Evolutionary conservation across 2,113 vertebrate species (phyloP).

Genomic region (Bubo bubo): DNA sequence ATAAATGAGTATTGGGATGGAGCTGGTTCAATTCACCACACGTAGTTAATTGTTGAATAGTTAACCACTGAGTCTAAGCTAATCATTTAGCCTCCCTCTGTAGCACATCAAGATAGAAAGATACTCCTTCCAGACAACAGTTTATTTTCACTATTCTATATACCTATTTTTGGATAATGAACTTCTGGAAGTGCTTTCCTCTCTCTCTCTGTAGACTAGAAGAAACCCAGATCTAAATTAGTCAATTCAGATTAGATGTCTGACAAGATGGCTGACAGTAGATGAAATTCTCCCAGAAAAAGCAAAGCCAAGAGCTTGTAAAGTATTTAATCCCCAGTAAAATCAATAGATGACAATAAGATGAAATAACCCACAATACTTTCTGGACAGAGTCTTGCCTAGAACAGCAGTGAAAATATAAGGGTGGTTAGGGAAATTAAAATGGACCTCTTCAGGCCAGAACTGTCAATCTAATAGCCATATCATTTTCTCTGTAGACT

Average conservation of each 20-base stretch:
- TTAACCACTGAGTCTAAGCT: background rate
- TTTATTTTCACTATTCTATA: background rate
- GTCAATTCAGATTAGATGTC: background rate
- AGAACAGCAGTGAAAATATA: background rate
- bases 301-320: background rate
- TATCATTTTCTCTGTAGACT: background rate
- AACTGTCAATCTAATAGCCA: background rate
- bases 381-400: background rate
- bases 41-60: background rate
- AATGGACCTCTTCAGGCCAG: background rate
- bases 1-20: background rate
- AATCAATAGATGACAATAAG: background rate
- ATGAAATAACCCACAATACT: background rate
- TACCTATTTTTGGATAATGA: background rate
- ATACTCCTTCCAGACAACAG: background rate
- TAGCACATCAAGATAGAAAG: background rate
- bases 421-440: background rate
- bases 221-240: background rate
- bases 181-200: background rate
- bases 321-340: background rate
- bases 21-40: background rate
- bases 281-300: background rate
- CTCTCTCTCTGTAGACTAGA: background rate
- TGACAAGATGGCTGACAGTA: background rate
- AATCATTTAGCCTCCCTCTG: background rate